A percentile compares a stretch with the other conserved stretches of the same genome.
Conservation (phyloP, 2,797 vertebrate species). For the Cyprinella venusta region DNA sequence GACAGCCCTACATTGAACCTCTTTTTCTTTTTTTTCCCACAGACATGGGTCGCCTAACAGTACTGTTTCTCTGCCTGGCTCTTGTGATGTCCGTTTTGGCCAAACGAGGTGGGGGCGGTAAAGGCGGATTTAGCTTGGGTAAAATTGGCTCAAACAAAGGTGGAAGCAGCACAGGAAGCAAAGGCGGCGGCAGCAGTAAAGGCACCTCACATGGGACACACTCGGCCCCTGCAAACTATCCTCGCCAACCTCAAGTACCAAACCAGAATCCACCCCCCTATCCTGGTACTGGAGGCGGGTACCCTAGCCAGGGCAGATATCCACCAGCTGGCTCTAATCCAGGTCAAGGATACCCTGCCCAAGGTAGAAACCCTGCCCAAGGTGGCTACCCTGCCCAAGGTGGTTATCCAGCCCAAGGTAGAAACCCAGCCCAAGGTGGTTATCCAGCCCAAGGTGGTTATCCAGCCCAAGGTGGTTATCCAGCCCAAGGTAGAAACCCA, state of each 20-base stretch:
- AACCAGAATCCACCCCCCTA: conserved; percentile 59
- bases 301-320: conserved; percentile 39
- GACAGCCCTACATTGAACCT: background rate
- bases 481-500: conserved; percentile 4
- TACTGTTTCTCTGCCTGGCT: conserved; percentile 50
- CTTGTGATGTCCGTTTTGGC: conserved; percentile 29
- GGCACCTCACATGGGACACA: conserved; percentile 53
- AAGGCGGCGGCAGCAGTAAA: conserved; percentile 34
- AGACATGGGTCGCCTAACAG: conserved; percentile 53
- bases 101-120: background rate
- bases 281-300: conserved; percentile 54
- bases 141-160: conserved; percentile 53
- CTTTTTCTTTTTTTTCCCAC: conserved; percentile 40
- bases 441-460: conserved; percentile 8
- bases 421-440: too few relatives aligned
- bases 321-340: conserved; percentile 58
- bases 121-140: conserved; percentile 28
- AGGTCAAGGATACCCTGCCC: conserved; percentile 58
- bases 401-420: background rate
- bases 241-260: conserved; percentile 60
- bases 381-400: conserved; percentile 39
- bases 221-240: conserved; percentile 53
- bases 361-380: conserved; percentile 33
- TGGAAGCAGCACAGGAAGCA: conserved; percentile 42
- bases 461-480: background rate